Conservation (phyloP, 2,888 invertebrate species). For the Branchellion lobata region DNA sequence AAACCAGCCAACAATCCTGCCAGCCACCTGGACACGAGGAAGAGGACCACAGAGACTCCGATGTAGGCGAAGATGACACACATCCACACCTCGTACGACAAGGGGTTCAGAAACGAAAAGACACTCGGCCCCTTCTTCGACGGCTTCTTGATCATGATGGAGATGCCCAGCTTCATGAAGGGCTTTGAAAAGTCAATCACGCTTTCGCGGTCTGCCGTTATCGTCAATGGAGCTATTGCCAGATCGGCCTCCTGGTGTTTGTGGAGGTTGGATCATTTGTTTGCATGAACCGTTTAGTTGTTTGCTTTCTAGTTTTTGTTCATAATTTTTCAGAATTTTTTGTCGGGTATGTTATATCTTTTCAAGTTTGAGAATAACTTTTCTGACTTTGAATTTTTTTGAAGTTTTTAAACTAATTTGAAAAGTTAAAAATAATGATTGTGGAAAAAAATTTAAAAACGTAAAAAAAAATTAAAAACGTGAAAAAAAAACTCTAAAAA, state of each 20-base stretch:
- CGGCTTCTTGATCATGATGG: constrained; percentile 84
- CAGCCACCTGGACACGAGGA: constrained; percentile 87
- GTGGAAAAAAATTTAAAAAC: too few relatives aligned
- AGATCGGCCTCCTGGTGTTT: constrained; percentile 84
- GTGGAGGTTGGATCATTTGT: not conserved
- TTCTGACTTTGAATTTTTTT: too few relatives aligned
- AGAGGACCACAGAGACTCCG: constrained; percentile 86
- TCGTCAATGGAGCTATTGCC: constrained; percentile 89
- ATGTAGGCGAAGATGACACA: constrained; percentile 82
- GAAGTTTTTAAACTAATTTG: too few relatives aligned
- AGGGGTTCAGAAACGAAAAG: constrained; percentile 94
- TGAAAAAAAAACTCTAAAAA: too few relatives aligned
- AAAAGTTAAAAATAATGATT: too few relatives aligned
- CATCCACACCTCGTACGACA: constrained; percentile 96
- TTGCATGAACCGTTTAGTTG: too few relatives aligned
- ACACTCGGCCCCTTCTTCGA: constrained; percentile 84
- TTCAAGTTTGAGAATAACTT: too few relatives aligned
- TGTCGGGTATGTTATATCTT: too few relatives aligned
- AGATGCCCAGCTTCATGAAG: constrained; percentile 92
- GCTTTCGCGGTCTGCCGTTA: constrained; percentile 88
- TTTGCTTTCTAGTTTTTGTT: too few relatives aligned
- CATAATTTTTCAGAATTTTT: too few relatives aligned
- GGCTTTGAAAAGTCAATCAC: constrained; percentile 97
- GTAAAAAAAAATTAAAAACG: too few relatives aligned
- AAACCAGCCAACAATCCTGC: too few relatives aligned